Percentiles rank a stretch among this genome's conserved stretches.
phyloP scores from a whole-genome alignment of 1,140 invertebrate species.

The Heliothis virescens region DNA sequence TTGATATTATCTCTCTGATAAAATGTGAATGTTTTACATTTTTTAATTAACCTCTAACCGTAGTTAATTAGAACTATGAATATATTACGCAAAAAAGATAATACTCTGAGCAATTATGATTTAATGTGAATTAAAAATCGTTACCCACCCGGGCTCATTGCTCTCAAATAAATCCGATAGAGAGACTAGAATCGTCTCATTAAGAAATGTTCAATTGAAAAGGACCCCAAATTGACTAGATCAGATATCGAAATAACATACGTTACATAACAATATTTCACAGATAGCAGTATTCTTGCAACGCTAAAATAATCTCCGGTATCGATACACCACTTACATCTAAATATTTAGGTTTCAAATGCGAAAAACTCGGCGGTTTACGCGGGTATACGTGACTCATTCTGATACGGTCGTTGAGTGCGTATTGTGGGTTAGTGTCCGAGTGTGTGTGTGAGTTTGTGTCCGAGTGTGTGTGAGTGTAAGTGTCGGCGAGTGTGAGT shows the following conservation, averaged over 20 bases:
- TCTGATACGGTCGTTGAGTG: constrained; percentile 3
- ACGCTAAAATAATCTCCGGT: constrained; percentile 53
- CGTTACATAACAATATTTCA: constrained; percentile 44
- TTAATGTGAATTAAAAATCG: no score
- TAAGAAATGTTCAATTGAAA: background rate
- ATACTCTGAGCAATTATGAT: no score
- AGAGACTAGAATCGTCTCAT: no score
- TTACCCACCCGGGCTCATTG: no score
- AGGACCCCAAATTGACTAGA: constrained; percentile 32
- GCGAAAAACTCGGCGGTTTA: background rate
- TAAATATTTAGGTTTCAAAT: constrained; percentile 41
- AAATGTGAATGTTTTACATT: no score
- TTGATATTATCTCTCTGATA: no score
- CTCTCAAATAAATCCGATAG: no score
- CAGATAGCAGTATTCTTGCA: constrained; percentile 57
- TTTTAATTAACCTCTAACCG: no score
- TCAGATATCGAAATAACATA: constrained; percentile 21
- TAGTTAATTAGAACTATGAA: no score
- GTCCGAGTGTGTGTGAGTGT: background rate
- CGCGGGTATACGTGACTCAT: constrained; percentile 11
- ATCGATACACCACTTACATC: constrained; percentile 40
- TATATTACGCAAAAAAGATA: no score
- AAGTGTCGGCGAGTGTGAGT: constrained; percentile 19
- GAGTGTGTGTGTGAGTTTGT: constrained; percentile 3
- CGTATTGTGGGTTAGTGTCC: constrained; percentile 3